These are phyloP conservation scores for Archaeoteleia sp. DNA, from an alignment of 2,888 invertebrate genomes.

Conservation along the genomic window DNA sequence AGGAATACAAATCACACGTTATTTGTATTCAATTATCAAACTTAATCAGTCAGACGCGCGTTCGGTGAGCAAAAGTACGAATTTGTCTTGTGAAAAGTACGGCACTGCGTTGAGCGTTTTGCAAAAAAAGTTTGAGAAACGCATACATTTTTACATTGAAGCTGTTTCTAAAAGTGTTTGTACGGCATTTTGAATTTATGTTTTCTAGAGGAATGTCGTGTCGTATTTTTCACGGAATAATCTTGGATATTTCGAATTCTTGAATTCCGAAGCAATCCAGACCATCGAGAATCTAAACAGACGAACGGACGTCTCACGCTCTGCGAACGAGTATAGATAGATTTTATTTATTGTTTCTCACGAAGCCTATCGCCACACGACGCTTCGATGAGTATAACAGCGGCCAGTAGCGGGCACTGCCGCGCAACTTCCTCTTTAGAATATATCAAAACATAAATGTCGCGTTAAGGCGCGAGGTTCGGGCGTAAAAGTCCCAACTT, in stretches of 20 bases:
- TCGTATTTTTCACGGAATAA: constrained; percentile 29
- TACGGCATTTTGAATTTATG: constrained; percentile 13
- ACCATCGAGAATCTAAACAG: constrained; percentile 62
- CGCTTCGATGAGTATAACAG: constrained; percentile 58
- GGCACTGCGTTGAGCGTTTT: background rate
- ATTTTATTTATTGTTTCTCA: constrained; percentile 74
- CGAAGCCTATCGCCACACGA: constrained; percentile 58
- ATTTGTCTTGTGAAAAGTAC: background rate
- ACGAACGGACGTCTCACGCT: constrained; percentile 60
- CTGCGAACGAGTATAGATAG: constrained; percentile 70
- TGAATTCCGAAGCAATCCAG: constrained; percentile 53
- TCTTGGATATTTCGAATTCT: constrained; percentile 29
- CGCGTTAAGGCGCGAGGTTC: constrained; percentile 42
- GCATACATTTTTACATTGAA: constrained; percentile 29
- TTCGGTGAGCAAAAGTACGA: too few relatives aligned
- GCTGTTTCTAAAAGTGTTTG: constrained; percentile 27
- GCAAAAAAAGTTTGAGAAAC: constrained; percentile 12
- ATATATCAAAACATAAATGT: constrained; percentile 52
- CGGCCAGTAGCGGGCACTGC: constrained; percentile 72
- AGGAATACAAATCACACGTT: constrained; percentile 39
- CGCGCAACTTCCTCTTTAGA: constrained; percentile 64
- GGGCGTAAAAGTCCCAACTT: constrained; percentile 36
- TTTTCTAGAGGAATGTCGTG: constrained; percentile 31
- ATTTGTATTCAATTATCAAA: too few relatives aligned
- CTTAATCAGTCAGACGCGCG: constrained; percentile 21